Conservation (phyloP, 2,113 vertebrate species). For the Rhagologus leucostigma region DNA sequence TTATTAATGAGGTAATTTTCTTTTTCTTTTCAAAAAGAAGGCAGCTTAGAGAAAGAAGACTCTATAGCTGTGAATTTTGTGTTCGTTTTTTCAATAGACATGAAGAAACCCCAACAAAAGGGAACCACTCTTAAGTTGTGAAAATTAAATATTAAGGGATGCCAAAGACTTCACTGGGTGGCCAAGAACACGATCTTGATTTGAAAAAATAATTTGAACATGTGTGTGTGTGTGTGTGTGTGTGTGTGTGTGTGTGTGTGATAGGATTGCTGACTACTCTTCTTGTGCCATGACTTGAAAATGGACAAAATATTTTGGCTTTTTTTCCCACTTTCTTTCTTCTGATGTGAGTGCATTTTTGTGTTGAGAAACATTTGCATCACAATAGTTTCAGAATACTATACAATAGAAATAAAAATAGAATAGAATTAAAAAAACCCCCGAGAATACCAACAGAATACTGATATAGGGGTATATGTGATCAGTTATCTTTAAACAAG, state of each 20-base stretch:
- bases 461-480: background rate
- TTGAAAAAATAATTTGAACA: background rate
- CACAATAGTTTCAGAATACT: background rate
- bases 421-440: background rate
- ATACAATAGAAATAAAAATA: background rate
- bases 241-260: accelerated
- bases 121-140: background rate
- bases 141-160: background rate
- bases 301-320: background rate
- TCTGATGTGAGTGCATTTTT: background rate
- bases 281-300: background rate
- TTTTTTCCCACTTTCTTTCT: background rate
- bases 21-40: background rate
- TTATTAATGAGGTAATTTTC: background rate
- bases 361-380: background rate
- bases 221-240: background rate
- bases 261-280: background rate
- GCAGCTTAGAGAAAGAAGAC: background rate
- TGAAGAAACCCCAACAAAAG: background rate
- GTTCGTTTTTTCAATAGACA: background rate
- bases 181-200: background rate
- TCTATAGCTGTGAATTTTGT: background rate
- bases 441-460: background rate
- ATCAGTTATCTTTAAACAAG: background rate
- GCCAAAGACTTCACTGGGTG: background rate